Conservation (phyloP, 2,113 vertebrate species). For the Myiagra hebetior region DNA sequence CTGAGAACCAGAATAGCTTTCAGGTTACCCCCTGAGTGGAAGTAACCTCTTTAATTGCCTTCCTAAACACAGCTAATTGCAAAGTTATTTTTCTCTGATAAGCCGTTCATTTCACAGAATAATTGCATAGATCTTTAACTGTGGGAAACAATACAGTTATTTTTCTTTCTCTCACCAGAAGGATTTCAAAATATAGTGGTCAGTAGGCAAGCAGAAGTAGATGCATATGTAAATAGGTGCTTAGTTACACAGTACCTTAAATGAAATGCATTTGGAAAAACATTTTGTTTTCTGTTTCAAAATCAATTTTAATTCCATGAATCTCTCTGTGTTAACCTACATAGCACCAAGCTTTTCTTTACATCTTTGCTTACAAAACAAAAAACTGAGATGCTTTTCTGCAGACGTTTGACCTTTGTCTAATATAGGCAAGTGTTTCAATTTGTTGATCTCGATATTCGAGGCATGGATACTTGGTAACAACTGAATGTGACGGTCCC, state of each 20-base stretch:
- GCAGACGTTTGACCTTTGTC: not conserved
- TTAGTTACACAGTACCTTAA: not conserved
- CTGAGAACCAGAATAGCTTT: not conserved
- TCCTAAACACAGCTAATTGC: not conserved
- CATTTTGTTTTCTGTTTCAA: not conserved
- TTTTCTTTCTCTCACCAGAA: not conserved
- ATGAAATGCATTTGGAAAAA: not conserved
- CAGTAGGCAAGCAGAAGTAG: not conserved
- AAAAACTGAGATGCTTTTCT: not conserved
- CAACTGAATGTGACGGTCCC: rapidly evolving
- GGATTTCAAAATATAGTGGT: not conserved
- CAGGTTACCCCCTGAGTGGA: not conserved
- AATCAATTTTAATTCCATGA: not conserved
- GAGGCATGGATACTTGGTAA: not conserved
- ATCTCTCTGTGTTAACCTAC: not conserved
- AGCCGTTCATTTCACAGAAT: not conserved
- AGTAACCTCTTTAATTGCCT: not conserved
- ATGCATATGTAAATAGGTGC: not conserved
- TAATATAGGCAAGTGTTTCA: not conserved
- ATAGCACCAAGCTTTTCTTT: not conserved
- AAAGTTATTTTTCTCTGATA: not conserved
- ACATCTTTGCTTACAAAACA: not conserved
- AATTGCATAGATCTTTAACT: not conserved
- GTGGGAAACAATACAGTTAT: not conserved
- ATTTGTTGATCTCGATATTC: not conserved